phyloP scores from a whole-genome alignment of 2,888 invertebrate genomes.

The Eristalinus aeneus region DNA sequence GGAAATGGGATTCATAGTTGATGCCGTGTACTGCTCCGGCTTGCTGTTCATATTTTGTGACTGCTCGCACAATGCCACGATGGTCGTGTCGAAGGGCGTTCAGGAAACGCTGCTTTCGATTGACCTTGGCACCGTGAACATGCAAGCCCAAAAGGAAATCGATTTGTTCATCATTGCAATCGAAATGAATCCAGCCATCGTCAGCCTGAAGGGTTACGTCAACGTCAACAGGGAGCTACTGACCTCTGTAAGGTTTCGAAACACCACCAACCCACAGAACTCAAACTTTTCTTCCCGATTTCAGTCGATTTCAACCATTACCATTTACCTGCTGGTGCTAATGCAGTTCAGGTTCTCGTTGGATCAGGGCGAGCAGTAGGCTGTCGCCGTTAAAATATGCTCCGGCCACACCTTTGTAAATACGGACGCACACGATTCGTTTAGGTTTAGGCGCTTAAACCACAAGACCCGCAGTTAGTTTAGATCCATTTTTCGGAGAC shows the following conservation, averaged over 20 bases:
- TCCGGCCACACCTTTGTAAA: constrained; percentile 38
- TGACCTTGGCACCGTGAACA: constrained; percentile 83
- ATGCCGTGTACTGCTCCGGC: constrained; percentile 83
- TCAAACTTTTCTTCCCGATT: constrained; percentile 73
- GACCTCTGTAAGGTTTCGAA: constrained; percentile 82
- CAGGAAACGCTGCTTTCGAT: constrained; percentile 84
- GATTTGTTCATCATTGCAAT: constrained; percentile 86
- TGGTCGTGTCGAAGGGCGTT: constrained; percentile 85
- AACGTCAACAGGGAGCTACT: constrained; percentile 85
- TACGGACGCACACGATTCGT: constrained; percentile 26
- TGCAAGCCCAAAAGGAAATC: constrained; percentile 85
- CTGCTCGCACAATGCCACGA: constrained; percentile 85
- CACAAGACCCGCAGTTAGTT: not conserved
- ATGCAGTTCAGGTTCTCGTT: constrained; percentile 85
- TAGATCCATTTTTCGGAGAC: not conserved
- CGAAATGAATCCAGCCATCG: constrained; percentile 87
- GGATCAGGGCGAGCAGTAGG: constrained; percentile 70
- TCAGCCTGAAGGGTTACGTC: constrained; percentile 85
- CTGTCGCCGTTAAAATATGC: not conserved
- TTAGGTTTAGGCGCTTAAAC: not conserved
- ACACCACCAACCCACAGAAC: not conserved
- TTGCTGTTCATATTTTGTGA: constrained; percentile 85
- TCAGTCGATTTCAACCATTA: constrained; percentile 85
- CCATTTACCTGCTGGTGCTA: constrained; percentile 85
- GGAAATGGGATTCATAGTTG: constrained; percentile 85